Evolutionary conservation across 2,113 vertebrate species (phyloP).

Genomic region (Pseudorectes ferrugineus): DNA sequence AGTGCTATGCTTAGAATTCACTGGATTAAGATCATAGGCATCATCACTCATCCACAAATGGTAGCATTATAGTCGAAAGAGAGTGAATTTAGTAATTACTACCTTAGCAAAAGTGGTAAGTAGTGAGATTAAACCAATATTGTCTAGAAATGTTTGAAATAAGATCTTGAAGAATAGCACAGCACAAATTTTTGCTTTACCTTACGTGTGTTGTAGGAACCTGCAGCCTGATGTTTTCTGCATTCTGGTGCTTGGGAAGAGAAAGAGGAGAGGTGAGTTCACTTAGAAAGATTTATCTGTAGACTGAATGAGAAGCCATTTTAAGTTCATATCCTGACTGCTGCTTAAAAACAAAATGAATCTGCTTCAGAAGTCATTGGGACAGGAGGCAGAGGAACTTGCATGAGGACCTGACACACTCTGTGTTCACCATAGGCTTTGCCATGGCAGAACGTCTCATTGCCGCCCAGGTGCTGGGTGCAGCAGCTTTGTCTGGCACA

Average conservation of each 20-base stretch:
- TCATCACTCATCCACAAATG: background rate
- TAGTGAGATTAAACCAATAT: background rate
- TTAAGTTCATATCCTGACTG: background rate
- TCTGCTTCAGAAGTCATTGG: background rate
- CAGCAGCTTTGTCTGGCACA: background rate
- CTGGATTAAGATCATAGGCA: background rate
- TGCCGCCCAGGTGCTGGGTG: background rate
- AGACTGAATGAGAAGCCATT: background rate
- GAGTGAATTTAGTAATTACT: background rate
- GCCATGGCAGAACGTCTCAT: background rate
- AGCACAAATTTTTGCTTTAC: slow-evolving; percentile 45
- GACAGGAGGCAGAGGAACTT: background rate
- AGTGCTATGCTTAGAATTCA: background rate
- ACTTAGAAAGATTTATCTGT: background rate
- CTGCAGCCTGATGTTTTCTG: slow-evolving; percentile 71
- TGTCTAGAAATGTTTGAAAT: background rate
- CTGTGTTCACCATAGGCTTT: background rate
- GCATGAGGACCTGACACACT: background rate
- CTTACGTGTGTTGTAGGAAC: slow-evolving; percentile 71
- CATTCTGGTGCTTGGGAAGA: slow-evolving; percentile 66
- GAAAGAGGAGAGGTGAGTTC: background rate
- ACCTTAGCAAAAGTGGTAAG: background rate
- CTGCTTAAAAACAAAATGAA: background rate
- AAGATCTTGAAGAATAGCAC: background rate
- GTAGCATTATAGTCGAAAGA: background rate